Evolutionary conservation across 2,888 invertebrate species (phyloP), one percentile per base, ranked within the genome.

Genomic region (Autographa gamma): DNA sequence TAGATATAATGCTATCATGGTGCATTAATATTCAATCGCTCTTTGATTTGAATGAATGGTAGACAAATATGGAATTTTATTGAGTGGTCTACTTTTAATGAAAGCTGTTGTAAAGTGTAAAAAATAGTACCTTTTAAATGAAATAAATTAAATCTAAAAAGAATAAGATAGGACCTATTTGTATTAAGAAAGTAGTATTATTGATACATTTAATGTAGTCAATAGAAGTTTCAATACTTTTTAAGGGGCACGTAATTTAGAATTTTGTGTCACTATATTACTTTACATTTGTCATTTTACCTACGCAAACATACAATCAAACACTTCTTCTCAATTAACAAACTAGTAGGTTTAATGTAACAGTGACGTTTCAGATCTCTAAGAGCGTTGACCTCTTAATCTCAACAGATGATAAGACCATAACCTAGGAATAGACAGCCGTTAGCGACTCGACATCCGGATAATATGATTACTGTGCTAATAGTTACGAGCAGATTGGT

Each of bases 31-130:
- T n/a, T 60, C 60, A 58, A 52, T 64, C 41, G n/a, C 19, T 8
- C 8, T 43, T 19, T 31, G 5, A 79, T 79, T 79, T 69, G 68
- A 69, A 76, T 70, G 60, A 66, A 68, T 66, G 13, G 32, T n/a
- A 43, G 1, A 71, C 65, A 60, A 63, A 60, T 16, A 5, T 48
- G 41, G 18, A 34, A 43, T 58, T 18, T 14, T 34, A 34, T 9
- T 2, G 9, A 5, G 34, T 38, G 38, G 11, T 38, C 38, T 38
- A 38, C 8, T 38, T 2, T 9, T 38, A 38, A 38, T 38, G 11
- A 38, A 38, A 38, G 11, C 11, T 38, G 25, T 11, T 11, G 11
- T 38, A 38, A 38, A 38, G 38, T 38, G 11, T 38, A 11, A 38
- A 11, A 38, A 38, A 11, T 11, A 38, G 8, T 11, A 38, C 8